Evolutionary conservation across 2,113 vertebrate genomes (phyloP), one percentile per base, ranked within the genome.

Genomic region (Mustela lutreola): DNA sequence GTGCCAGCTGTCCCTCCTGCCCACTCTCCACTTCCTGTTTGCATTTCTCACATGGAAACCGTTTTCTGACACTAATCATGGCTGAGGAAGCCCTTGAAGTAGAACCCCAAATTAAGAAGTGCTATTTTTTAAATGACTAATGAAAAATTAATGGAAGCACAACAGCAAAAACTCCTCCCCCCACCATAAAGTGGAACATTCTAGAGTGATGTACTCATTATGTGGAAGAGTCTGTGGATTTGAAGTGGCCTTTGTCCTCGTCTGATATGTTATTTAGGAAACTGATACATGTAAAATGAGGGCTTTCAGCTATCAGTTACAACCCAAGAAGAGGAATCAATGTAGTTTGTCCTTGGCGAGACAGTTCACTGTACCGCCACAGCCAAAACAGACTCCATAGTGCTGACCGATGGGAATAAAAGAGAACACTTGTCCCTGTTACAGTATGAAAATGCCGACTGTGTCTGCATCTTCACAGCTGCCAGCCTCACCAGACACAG

Each of bases 181-280:
- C 8, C 31, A 4, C 31, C 78, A 3, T 45, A 39, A 45, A n/a
- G 26, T 31, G n/a, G 86, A 73, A 94, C 87, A 94, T 94, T 97
- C 87, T 70, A 79, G 65, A 88, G 12, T 48, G 26, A 63, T 85
- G 97, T 48, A 19, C 92, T 97, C 91, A 96, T 53, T 16, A 12
- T 60, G 80, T 71, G 48, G 91, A 82, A 76, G 75, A 79, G 78
- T 16, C 93, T 95, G 95, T n/a, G 94, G 97, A 31, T 94, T 73
- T 95, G 89, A 82, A 48, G 19, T 5, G 71, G 95, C 75, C 45
- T 95, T 33, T 78, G 42, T 89, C 93, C 67, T 79, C 70, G 56
- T 85, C 81, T 86, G 96, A 79, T 36, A 60, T 95, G 87, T 96
- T 92, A 96, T 97, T 97, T 94, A 95, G 96, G 67, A 96, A 97